These are phyloP conservation scores for Eulithis testata DNA, from an alignment of 2,888 invertebrate genomes.

Conservation along the genomic window DNA sequence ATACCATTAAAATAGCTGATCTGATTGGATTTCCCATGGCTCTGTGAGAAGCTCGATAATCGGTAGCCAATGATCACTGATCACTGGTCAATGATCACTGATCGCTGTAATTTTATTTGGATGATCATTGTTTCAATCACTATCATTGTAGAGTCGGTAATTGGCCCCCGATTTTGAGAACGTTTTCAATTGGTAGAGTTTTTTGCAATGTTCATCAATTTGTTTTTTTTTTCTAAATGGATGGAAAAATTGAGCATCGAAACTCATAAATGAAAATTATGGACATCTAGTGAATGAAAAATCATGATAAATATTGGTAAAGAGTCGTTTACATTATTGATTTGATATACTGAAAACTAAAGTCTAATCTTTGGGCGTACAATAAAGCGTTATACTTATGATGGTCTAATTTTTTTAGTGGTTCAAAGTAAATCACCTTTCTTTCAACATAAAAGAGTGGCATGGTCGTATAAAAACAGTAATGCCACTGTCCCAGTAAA, in stretches of 20 bases:
- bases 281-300: no score
- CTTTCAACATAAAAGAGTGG: neutral
- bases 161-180: conserved; percentile 1
- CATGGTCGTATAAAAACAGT: conserved; percentile 8
- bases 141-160: conserved; percentile 5
- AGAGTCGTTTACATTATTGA: no score
- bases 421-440: neutral
- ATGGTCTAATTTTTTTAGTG: neutral
- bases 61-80: conserved; percentile 47
- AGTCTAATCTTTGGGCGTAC: no score
- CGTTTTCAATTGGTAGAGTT: neutral
- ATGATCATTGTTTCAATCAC: conserved; percentile 12
- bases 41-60: conserved; percentile 65
- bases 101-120: conserved; percentile 17
- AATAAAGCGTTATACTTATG: no score
- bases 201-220: no score
- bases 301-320: no score
- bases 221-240: no score
- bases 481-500: conserved; percentile 21
- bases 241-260: no score
- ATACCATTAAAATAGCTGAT: conserved; percentile 69
- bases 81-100: conserved; percentile 12
- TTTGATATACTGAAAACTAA: no score
- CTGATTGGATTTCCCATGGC: conserved; percentile 76
- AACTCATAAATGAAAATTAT: no score